Conservation (phyloP, 2,888 invertebrate species). For the Volucella zonaria region DNA sequence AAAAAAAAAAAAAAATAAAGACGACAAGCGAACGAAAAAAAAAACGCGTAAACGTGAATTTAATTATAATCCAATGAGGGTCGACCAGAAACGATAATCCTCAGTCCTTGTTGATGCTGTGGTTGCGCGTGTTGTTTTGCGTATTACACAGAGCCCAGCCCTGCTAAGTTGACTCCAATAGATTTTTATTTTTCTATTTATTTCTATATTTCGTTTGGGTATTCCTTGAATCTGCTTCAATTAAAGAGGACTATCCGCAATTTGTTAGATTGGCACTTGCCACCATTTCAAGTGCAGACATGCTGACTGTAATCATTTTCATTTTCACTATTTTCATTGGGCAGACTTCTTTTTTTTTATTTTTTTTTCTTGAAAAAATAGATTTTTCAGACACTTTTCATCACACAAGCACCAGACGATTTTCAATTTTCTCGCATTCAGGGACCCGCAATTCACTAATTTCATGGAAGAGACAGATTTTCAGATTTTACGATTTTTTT, state of each 20-base stretch:
- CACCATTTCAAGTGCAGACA: constrained; percentile 50
- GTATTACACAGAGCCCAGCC: constrained; percentile 42
- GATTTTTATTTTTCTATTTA: constrained; percentile 12
- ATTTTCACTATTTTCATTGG: constrained; percentile 53
- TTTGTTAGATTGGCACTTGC: constrained; percentile 47
- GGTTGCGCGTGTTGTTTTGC: constrained; percentile 24
- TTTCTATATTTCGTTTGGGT: constrained; percentile 15
- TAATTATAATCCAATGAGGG: constrained; percentile 71
- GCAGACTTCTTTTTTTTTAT: constrained; percentile 3
- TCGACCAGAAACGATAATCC: constrained; percentile 61
- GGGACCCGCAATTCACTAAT: background rate
- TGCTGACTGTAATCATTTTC: constrained; percentile 28
- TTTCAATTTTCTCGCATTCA: background rate
- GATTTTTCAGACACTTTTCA: background rate
- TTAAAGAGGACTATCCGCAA: constrained; percentile 50
- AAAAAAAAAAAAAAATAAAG: constrained; percentile 29
- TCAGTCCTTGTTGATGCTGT: constrained; percentile 49
- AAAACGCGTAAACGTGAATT: constrained; percentile 48
- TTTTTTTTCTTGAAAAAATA: background rate
- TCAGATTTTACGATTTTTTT: background rate
- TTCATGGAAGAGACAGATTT: constrained; percentile 1
- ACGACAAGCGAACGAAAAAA: constrained; percentile 33
- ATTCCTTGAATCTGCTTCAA: constrained; percentile 6
- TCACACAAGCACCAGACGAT: background rate
- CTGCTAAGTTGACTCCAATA: constrained; percentile 36